These are phyloP conservation scores for Microtus oregoni DNA, from an alignment of 2,113 vertebrate genomes.

Conservation along the genomic window DNA sequence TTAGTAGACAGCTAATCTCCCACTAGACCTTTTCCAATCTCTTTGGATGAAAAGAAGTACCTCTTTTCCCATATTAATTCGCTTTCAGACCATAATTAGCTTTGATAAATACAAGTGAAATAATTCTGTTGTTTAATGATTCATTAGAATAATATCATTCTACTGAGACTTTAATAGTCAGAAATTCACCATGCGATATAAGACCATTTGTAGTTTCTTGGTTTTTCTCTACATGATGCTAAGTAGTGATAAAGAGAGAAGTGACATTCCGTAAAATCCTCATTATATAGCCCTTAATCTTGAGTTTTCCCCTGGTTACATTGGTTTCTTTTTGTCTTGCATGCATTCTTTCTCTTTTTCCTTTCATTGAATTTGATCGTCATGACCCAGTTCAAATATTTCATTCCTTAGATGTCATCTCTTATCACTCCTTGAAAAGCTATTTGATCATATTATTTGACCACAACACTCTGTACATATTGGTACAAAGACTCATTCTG, in stretches of 20 bases:
- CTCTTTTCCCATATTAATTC: not conserved
- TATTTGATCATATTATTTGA: not conserved
- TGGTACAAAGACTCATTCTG: not conserved
- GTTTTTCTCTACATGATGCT: not conserved
- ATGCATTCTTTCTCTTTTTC: not conserved
- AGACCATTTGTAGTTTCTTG: not conserved
- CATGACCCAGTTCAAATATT: not conserved
- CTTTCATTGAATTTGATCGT: not conserved
- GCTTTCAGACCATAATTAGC: not conserved
- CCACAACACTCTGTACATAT: not conserved
- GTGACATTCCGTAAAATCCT: not conserved
- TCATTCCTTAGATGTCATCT: not conserved
- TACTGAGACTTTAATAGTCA: not conserved
- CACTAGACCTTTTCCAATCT: not conserved
- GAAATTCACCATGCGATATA: not conserved
- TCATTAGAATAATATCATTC: not conserved
- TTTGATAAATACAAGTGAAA: not conserved
- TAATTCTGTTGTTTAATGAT: not conserved
- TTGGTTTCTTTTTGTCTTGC: not conserved
- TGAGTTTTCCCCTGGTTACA: not conserved
- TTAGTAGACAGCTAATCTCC: not conserved
- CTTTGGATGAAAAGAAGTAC: not conserved
- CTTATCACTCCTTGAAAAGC: not conserved
- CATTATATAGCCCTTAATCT: not conserved
- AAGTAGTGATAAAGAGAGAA: not conserved